A percentile compares a stretch with the other conserved stretches of the same genome.
These are phyloP conservation scores for Mus musculus DNA, from an alignment of 2,113 vertebrate genomes.

Conservation along the genomic window DNA sequence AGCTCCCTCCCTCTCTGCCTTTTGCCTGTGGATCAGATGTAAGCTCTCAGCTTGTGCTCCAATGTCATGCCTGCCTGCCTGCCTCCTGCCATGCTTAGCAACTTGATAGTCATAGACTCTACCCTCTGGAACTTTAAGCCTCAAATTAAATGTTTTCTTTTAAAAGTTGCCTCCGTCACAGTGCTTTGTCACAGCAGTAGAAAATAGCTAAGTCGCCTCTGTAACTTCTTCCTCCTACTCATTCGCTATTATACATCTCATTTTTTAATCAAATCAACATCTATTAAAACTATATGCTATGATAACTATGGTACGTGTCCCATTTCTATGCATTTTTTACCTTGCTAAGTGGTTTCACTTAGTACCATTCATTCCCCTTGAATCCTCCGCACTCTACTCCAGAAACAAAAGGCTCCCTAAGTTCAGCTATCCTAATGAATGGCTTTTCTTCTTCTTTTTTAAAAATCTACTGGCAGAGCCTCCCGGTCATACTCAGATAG, in stretches of 20 bases:
- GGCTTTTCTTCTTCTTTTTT: neutral
- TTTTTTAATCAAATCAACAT: constrained; percentile 36
- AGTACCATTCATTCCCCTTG: neutral
- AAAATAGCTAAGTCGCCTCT: neutral
- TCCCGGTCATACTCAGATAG: neutral
- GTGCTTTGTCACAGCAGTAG: neutral
- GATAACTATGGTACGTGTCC: neutral
- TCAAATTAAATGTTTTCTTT: neutral
- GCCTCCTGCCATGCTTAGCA: no score
- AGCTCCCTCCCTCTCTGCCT: neutral
- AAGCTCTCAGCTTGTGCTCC: neutral
- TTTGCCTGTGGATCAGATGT: neutral
- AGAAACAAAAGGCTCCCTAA: neutral
- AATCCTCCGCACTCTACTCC: neutral
- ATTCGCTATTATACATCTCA: neutral
- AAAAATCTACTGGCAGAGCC: no score
- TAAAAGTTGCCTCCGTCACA: neutral
- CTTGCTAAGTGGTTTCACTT: neutral
- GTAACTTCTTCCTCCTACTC: neutral
- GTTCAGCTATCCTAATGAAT: neutral
- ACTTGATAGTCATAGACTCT: neutral
- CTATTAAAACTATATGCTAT: neutral
- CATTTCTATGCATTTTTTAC: neutral
- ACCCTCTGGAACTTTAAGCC: neutral
- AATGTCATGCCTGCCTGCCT: neutral